A percentile compares a stretch with the other conserved stretches of the same genome.
Conservation (phyloP, 2,113 vertebrate species). For the Tragulus kanchil region DNA sequence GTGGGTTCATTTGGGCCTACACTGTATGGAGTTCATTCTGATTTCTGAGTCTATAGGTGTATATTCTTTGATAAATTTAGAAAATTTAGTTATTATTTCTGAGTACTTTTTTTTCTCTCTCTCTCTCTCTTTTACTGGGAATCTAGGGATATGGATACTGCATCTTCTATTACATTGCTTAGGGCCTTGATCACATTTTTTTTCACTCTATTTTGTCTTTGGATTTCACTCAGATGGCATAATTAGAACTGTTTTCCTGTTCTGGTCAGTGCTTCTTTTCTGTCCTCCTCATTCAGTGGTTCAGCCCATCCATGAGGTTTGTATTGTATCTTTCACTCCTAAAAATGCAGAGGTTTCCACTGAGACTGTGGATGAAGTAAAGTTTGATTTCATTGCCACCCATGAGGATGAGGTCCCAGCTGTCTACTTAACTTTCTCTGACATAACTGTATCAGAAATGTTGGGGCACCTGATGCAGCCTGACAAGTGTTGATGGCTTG, state of each 20-base stretch:
- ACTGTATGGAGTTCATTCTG: not conserved
- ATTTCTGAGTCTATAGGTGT: not conserved
- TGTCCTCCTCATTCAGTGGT: not conserved
- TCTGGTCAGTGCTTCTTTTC: not conserved
- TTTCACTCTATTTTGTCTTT: not conserved
- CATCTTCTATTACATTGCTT: not conserved
- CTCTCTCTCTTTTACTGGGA: not conserved
- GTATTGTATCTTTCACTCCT: not conserved
- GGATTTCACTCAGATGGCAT: not conserved
- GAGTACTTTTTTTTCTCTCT: not conserved
- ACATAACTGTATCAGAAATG: accelerated
- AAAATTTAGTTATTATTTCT: not conserved
- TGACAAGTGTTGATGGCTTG: not conserved
- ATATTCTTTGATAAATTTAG: not conserved
- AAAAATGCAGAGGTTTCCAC: not conserved
- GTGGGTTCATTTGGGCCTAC: not conserved
- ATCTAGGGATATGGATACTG: not conserved
- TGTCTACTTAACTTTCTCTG: not conserved
- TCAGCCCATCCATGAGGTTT: not conserved
- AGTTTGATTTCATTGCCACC: not conserved
- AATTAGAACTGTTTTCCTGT: not conserved
- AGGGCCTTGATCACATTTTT: not conserved
- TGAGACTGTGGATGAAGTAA: not conserved
- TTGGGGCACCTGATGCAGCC: accelerated
- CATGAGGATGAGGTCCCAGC: not conserved